phyloP scores from a whole-genome alignment of 1,140 invertebrate species.

The Marisa cornuarietis region DNA sequence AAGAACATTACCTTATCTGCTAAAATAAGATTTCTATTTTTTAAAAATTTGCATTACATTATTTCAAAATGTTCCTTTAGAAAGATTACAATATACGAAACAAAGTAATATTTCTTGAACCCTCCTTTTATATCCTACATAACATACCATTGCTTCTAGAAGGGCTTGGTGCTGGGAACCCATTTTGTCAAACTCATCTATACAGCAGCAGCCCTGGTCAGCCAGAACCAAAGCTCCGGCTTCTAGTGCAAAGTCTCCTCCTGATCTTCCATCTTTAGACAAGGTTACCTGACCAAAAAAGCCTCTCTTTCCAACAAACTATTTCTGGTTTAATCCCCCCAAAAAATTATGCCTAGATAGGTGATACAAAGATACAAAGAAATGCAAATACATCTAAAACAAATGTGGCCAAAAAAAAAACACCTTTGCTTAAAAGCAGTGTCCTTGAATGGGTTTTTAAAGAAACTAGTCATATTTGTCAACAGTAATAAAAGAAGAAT shows the following conservation, averaged over 20 bases:
- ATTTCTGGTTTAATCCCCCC: neutral
- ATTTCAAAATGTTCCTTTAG: neutral
- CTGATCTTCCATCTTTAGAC: constrained; percentile 76
- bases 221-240: constrained; percentile 77
- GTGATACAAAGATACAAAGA: neutral
- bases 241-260: constrained; percentile 84
- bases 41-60: neutral
- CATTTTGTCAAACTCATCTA: constrained; percentile 98
- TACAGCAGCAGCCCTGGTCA: constrained; percentile 89
- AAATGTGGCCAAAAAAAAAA: no score
- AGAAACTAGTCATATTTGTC: no score
- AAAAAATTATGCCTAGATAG: neutral
- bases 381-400: neutral
- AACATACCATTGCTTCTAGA: constrained; percentile 85
- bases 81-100: no score
- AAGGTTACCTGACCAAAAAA: constrained; percentile 70
- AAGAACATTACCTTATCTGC: neutral
- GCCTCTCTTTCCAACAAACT: neutral
- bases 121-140: no score
- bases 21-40: neutral
- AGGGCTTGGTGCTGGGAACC: constrained; percentile 83
- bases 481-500: no score
- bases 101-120: no score
- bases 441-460: no score
- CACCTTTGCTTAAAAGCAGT: no score